Base-by-base conservation (phyloP, 2,113 vertebrate species). In the Neolamprologus brichardi region DNA sequence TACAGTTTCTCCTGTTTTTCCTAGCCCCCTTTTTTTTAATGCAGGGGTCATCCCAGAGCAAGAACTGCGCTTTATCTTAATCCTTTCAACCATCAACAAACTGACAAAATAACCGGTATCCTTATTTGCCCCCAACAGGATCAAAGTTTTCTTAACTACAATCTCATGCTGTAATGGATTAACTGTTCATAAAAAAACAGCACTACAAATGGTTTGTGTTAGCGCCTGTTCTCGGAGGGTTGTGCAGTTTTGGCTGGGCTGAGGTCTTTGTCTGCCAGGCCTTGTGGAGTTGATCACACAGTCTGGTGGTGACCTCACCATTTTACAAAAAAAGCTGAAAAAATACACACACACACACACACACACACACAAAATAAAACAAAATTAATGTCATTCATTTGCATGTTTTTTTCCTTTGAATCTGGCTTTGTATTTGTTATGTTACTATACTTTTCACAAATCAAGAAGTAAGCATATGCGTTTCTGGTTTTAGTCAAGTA, bases 91-190 rank as follows among this genome's bases (percentile, higher is more conserved):
- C 56, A 82, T 89, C 87, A 93, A 92, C 88, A 92, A 90, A 93
- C 80, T 58, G 84, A 72, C 82, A 87, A 82, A 91, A 92, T 79
- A 83, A 83, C 88, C 5, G 4, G 84, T 58, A 82, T 87, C 62
- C 88, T 87, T 86, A 81, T 91, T 90, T 89, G 53, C 86, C 90
- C 91, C 80, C 62, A 39, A 60, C 84, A 72, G 85, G 89, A 93
- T 93, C 88, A 93, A 88, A 94, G 88, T 89, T 90, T 82, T 58
- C 88, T 81, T 91, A 91, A 93, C 89, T 90, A 87, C 91, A 92
- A 77, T 91, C 88, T 87, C 58, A 88, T 93, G 93, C 88, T 95
- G 86, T 87, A 81, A 81, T 92, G 90, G 88, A 93, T 93, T 91
- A 92, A 90, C 93, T 91, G 83, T 89, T 91, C 84, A 60, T 91